Conservation (phyloP, 2,888 invertebrate genomes). For the Nemotelus nigrinus region DNA sequence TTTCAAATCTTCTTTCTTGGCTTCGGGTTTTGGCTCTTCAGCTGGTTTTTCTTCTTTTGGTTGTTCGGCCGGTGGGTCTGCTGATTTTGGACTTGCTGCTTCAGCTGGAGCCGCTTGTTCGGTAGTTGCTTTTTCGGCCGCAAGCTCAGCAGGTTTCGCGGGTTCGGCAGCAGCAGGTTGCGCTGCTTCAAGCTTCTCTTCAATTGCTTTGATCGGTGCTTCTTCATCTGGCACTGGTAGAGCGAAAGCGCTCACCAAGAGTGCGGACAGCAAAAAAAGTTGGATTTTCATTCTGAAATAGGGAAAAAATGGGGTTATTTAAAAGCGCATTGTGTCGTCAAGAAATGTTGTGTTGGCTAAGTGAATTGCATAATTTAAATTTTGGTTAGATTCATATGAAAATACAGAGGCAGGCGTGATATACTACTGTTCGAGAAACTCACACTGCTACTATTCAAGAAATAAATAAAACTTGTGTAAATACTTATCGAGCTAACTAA, state of each 20-base stretch:
- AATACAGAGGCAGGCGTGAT: no score
- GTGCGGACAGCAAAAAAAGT: slow-evolving; percentile 58
- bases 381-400: no score
- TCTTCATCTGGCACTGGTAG: slow-evolving; percentile 62
- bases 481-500: no score
- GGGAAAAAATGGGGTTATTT: neutral
- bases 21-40: slow-evolving; percentile 51
- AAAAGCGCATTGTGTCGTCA: neutral
- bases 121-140: slow-evolving; percentile 55
- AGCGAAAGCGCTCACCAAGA: slow-evolving; percentile 57
- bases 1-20: slow-evolving; percentile 51
- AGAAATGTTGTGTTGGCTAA: no score
- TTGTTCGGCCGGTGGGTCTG: slow-evolving; percentile 52
- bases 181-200: slow-evolving; percentile 38
- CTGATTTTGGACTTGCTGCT: slow-evolving; percentile 38
- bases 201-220: slow-evolving; percentile 55
- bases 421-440: no score
- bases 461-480: no score
- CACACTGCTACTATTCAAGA: no score
- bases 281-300: slow-evolving; percentile 61
- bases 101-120: slow-evolving; percentile 52
- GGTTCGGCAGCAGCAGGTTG: slow-evolving; percentile 51
- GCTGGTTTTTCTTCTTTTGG: slow-evolving; percentile 52
- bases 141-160: slow-evolving; percentile 48
- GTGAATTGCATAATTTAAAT: no score